Conservation (phyloP, 2,797 vertebrate species). For the Leptodactylus fallax region DNA sequence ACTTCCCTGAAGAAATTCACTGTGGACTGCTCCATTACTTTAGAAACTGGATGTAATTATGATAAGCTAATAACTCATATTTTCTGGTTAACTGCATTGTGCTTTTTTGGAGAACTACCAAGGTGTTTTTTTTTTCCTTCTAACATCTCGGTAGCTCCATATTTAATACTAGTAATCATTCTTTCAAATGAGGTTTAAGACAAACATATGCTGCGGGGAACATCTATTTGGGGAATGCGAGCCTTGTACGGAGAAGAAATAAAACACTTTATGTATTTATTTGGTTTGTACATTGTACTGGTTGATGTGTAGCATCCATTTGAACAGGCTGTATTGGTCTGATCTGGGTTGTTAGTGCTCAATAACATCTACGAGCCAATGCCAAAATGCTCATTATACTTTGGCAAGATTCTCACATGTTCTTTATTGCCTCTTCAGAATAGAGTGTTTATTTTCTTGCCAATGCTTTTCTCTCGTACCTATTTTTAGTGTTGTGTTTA, state of each 20-base stretch:
- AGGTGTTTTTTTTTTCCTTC: slow-evolving; percentile 64
- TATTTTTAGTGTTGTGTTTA: slow-evolving; percentile 37
- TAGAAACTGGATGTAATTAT: slow-evolving; percentile 73
- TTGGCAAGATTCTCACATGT: slow-evolving; percentile 11
- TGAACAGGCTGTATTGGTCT: slow-evolving; percentile 16
- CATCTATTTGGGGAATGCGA: slow-evolving; percentile 25
- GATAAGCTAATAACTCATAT: slow-evolving; percentile 72
- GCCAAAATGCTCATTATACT: slow-evolving; percentile 38
- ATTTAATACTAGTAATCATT: slow-evolving; percentile 56
- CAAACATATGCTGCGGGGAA: slow-evolving; percentile 59
- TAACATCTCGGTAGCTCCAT: slow-evolving; percentile 57
- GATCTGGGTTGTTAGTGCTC: slow-evolving; percentile 18
- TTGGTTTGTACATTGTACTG: not conserved
- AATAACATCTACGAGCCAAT: slow-evolving; percentile 24
- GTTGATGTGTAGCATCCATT: slow-evolving; percentile 37
- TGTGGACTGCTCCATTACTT: slow-evolving; percentile 72
- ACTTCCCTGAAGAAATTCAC: slow-evolving; percentile 72
- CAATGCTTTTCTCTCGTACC: not conserved
- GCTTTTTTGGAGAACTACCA: slow-evolving; percentile 68
- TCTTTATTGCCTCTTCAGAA: slow-evolving; percentile 48
- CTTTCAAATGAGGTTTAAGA: slow-evolving; percentile 65
- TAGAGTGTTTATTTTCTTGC: slow-evolving; percentile 29
- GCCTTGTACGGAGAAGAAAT: slow-evolving; percentile 28
- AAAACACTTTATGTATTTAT: slow-evolving; percentile 22
- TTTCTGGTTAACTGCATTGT: slow-evolving; percentile 74